Evolutionary conservation across 30 jellyfish, hydroid and myxozoan genomes (phyloP).

Genomic region (Chironex yamaguchii): DNA sequence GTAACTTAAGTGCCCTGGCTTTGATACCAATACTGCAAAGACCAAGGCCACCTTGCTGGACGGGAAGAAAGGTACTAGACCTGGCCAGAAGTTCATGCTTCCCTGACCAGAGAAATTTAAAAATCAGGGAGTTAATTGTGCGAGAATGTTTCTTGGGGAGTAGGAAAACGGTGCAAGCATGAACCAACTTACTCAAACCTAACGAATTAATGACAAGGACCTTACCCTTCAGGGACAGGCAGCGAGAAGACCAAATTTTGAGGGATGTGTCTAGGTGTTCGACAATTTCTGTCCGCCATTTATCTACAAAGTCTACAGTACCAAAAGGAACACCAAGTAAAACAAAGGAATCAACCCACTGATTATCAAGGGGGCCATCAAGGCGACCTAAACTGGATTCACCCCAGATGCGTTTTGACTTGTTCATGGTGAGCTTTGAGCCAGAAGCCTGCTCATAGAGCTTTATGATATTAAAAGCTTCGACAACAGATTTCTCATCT

Average conservation of each 20-base stretch:
- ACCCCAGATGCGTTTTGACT: conserved; percentile 9
- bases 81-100: conserved; percentile 23
- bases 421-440: conserved; percentile 13
- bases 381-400: not conserved
- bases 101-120: not conserved
- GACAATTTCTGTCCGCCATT: not conserved
- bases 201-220: not conserved
- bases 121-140: not conserved
- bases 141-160: not conserved
- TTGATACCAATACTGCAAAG: not conserved
- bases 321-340: conserved; percentile 18
- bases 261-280: not conserved
- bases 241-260: not conserved
- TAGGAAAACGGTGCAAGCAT: not conserved
- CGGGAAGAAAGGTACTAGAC: not conserved
- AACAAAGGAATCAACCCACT: not conserved
- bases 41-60: not conserved
- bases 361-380: not conserved
- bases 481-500: not conserved
- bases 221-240: conserved; percentile 13
- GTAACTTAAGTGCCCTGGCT: not conserved
- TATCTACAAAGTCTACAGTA: not conserved
- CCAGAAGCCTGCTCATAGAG: conserved; percentile 19
- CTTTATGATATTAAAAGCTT: not conserved
- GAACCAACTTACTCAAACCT: not conserved